These are phyloP conservation scores for Amblyornis subalaris DNA, from an alignment of 2,113 vertebrate genomes.

Conservation along the genomic window DNA sequence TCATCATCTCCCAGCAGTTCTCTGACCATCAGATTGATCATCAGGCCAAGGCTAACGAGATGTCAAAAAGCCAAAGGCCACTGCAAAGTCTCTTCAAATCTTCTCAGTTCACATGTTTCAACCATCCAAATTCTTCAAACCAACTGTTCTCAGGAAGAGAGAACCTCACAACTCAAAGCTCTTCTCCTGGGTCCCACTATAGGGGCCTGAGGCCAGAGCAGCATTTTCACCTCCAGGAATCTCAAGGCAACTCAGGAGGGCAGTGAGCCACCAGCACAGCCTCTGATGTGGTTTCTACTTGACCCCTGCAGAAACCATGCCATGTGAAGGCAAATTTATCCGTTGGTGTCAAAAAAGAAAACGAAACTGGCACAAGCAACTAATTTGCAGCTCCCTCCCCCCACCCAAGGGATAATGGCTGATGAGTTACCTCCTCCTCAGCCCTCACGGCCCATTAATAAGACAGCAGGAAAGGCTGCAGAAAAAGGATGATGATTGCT, in stretches of 20 bases:
- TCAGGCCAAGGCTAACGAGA: background rate
- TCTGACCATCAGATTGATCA: background rate
- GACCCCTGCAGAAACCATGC: background rate
- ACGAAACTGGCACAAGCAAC: background rate
- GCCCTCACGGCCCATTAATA: slow-evolving; percentile 25
- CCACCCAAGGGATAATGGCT: background rate
- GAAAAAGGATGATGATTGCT: background rate
- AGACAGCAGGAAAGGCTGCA: background rate
- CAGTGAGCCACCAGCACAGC: background rate
- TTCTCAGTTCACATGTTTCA: background rate
- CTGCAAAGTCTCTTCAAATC: background rate
- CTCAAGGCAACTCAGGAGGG: background rate
- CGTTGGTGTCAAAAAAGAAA: background rate
- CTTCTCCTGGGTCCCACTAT: background rate
- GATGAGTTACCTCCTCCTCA: slow-evolving; percentile 35
- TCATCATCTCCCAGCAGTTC: background rate
- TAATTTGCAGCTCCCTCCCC: background rate
- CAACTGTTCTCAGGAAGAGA: background rate
- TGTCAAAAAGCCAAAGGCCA: background rate
- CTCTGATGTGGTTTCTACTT: background rate
- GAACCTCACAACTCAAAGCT: background rate
- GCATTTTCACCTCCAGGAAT: background rate
- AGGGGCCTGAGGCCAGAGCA: background rate
- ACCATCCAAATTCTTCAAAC: background rate
- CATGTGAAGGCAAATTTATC: background rate